A percentile compares a stretch with the other conserved stretches of the same genome.
Conservation (phyloP, 2,888 invertebrate genomes). For the Boloria selene region DNA sequence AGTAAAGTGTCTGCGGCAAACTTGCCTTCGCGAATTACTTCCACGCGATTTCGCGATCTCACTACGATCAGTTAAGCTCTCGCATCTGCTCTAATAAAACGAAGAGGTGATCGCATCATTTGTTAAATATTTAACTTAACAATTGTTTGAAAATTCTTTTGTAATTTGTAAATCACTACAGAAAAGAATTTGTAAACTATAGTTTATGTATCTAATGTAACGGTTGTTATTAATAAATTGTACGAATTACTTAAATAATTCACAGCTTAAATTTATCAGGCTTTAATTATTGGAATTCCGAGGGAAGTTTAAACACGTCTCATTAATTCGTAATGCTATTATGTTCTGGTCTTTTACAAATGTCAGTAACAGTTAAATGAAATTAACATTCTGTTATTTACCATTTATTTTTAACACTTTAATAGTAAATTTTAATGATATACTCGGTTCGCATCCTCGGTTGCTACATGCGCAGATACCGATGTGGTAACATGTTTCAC, state of each 20-base stretch:
- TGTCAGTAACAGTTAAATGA: conserved; percentile 48
- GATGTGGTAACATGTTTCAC: conserved; percentile 42
- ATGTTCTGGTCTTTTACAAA: conserved; percentile 52
- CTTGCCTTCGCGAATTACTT: conserved; percentile 68
- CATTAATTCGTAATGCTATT: conserved; percentile 58
- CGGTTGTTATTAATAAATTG: conserved; percentile 25
- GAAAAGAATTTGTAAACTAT: conserved; percentile 16
- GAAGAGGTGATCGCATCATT: conserved; percentile 24
- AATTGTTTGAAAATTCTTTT: conserved; percentile 9
- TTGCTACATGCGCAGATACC: conserved; percentile 35
- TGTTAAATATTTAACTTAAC: conserved; percentile 17
- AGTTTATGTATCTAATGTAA: conserved; percentile 20
- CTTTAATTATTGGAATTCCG: conserved; percentile 60
- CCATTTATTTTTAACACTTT: conserved; percentile 44
- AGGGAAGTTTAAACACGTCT: conserved; percentile 57
- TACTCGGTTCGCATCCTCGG: conserved; percentile 25
- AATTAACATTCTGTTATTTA: conserved; percentile 46
- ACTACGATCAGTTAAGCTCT: conserved; percentile 63
- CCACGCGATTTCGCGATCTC: conserved; percentile 70
- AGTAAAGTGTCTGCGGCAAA: conserved; percentile 66
- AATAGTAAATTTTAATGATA: conserved; percentile 36
- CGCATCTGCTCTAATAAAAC: conserved; percentile 51
- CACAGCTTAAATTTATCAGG: conserved; percentile 48
- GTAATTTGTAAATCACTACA: conserved; percentile 10
- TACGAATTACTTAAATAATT: conserved; percentile 38